Conservation (phyloP, 1,140 invertebrate genomes). For the Melipona quadrifasciata region DNA sequence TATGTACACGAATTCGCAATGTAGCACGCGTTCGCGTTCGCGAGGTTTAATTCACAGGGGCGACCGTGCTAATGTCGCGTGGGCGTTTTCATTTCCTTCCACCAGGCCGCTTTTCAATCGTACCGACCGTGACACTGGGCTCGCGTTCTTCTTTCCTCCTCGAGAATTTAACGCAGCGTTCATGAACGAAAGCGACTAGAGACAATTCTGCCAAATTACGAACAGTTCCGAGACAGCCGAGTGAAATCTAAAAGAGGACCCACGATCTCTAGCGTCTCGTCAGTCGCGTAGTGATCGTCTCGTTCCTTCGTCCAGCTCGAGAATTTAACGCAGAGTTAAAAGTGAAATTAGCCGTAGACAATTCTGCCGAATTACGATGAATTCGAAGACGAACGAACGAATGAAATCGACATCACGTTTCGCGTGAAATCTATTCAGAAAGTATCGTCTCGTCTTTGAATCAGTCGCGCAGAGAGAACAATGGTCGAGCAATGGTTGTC, state of each 20-base stretch:
- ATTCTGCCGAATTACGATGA: not conserved
- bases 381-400: not conserved
- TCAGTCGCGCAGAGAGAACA: not conserved
- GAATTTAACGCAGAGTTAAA: too few relatives aligned
- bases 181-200: too few relatives aligned
- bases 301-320: too few relatives aligned
- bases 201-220: too few relatives aligned
- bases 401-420: not conserved
- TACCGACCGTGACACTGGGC: slow-evolving; percentile 40
- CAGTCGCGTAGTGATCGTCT: not conserved
- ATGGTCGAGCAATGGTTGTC: too few relatives aligned
- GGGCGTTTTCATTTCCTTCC: slow-evolving; percentile 75
- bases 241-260: not conserved
- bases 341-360: too few relatives aligned
- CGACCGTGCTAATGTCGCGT: slow-evolving; percentile 65
- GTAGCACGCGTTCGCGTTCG: slow-evolving; percentile 33
- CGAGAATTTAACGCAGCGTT: not conserved
- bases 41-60: slow-evolving; percentile 62
- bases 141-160: not conserved
- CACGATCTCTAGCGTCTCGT: too few relatives aligned
- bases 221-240: not conserved
- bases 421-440: not conserved
- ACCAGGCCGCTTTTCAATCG: slow-evolving; percentile 60
- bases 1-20: slow-evolving; percentile 60
- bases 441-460: not conserved